Evolutionary conservation across 2,888 invertebrate species (phyloP).

Genomic region (Drosophila fulvimacula): DNA sequence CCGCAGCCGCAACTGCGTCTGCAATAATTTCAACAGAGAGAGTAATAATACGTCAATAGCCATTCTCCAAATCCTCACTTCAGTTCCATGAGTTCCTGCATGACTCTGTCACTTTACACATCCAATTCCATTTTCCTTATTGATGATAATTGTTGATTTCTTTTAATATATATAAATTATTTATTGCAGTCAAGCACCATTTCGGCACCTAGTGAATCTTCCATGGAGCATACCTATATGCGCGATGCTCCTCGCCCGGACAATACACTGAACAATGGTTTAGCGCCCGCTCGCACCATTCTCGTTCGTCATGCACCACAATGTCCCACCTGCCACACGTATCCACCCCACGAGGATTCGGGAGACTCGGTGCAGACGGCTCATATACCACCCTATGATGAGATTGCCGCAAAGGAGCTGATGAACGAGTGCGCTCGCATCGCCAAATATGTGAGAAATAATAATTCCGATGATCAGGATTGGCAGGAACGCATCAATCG

Average conservation of each 20-base stretch:
- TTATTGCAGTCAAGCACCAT: conserved; percentile 62
- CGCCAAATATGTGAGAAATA: conserved; percentile 87
- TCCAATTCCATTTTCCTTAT: neutral
- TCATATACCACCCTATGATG: conserved; percentile 86
- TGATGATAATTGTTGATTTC: neutral
- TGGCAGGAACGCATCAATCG: conserved; percentile 90
- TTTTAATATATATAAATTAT: neutral
- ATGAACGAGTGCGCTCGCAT: conserved; percentile 91
- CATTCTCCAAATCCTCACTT: conserved; percentile 6
- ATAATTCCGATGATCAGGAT: conserved; percentile 86
- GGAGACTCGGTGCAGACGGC: conserved; percentile 84
- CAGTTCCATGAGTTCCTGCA: conserved; percentile 21
- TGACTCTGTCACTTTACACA: conserved; percentile 8
- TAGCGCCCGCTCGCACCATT: conserved; percentile 81
- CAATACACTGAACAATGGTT: conserved; percentile 76
- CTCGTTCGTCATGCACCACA: conserved; percentile 83
- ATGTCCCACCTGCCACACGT: conserved; percentile 84
- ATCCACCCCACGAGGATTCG: conserved; percentile 85
- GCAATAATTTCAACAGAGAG: conserved; percentile 56
- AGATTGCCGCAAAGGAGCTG: conserved; percentile 86
- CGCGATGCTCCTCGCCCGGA: conserved; percentile 86
- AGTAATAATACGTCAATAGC: conserved; percentile 53
- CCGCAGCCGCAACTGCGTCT: conserved; percentile 26
- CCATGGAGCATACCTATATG: conserved; percentile 90
- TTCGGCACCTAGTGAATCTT: conserved; percentile 61